Percentiles rank a stretch among this genome's conserved stretches.
Conservation (phyloP, 2,113 vertebrate species). For the Malurus melanocephalus region DNA sequence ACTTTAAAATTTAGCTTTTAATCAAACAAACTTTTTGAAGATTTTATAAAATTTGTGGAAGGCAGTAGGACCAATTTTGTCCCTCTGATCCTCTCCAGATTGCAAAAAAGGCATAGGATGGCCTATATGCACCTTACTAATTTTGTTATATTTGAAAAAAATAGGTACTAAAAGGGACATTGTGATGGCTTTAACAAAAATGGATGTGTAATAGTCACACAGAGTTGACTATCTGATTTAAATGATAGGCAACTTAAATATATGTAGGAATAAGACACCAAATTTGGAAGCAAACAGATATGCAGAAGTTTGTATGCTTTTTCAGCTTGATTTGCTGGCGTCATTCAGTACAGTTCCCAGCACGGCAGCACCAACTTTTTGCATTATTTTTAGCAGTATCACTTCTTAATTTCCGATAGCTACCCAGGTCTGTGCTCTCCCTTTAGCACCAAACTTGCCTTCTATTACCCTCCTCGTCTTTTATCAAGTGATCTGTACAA, state of each 20-base stretch:
- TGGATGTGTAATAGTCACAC: not conserved
- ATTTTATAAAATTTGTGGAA: constrained; percentile 41
- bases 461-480: not conserved
- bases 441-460: constrained; percentile 28
- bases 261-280: not conserved
- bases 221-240: not conserved
- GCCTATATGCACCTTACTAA: constrained; percentile 61
- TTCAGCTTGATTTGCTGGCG: not conserved
- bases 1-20: constrained; percentile 10
- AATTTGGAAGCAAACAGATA: not conserved
- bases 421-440: not conserved
- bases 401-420: not conserved
- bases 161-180: constrained; percentile 29
- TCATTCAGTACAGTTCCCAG: not conserved
- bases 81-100: not conserved
- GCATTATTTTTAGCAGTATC: not conserved
- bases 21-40: constrained; percentile 9
- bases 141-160: constrained; percentile 16
- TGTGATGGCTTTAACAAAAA: constrained; percentile 45
- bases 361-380: not conserved
- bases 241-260: not conserved
- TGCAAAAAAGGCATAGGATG: constrained; percentile 68
- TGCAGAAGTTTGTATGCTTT: not conserved
- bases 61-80: constrained; percentile 8
- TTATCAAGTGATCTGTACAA: not conserved